phyloP scores from a whole-genome alignment of 2,888 invertebrate genomes.

The Gerris lacustris region DNA sequence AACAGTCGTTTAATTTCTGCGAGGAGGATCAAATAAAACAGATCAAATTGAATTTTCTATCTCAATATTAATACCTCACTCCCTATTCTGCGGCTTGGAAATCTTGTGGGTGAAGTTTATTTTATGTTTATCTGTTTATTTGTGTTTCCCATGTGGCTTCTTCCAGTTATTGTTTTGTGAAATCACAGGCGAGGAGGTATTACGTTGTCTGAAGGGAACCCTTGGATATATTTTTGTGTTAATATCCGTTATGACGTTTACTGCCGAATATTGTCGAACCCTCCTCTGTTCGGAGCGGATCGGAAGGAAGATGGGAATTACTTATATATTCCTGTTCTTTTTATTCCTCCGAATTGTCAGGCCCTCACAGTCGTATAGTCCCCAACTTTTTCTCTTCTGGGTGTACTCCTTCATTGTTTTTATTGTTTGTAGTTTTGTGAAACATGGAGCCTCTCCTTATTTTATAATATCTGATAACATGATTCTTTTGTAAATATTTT shows the following conservation, averaged over 20 bases:
- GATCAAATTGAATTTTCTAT: too few species aligned
- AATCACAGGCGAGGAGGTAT: too few species aligned
- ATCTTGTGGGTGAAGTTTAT: neutral
- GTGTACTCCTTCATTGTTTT: neutral
- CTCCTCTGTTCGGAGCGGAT: neutral
- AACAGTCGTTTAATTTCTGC: too few species aligned
- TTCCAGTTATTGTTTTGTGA: neutral
- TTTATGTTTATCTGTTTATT: neutral
- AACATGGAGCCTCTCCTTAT: too few species aligned
- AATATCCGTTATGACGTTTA: conserved; percentile 3
- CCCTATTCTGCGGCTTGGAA: too few species aligned
- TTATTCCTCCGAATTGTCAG: neutral
- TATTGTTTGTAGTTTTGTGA: neutral
- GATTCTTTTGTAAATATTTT: too few species aligned
- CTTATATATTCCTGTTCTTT: neutral
- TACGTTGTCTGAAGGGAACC: too few species aligned
- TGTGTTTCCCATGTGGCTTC: neutral
- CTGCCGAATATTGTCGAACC: neutral
- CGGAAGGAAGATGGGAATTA: neutral
- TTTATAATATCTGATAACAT: too few species aligned
- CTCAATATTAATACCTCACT: too few species aligned
- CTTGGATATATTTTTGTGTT: neutral
- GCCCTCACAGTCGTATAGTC: neutral
- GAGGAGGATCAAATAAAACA: too few species aligned
- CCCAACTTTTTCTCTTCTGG: neutral